These are phyloP conservation scores for Nephrotoma appendiculata DNA, from an alignment of 2,888 invertebrate genomes.

Conservation along the genomic window DNA sequence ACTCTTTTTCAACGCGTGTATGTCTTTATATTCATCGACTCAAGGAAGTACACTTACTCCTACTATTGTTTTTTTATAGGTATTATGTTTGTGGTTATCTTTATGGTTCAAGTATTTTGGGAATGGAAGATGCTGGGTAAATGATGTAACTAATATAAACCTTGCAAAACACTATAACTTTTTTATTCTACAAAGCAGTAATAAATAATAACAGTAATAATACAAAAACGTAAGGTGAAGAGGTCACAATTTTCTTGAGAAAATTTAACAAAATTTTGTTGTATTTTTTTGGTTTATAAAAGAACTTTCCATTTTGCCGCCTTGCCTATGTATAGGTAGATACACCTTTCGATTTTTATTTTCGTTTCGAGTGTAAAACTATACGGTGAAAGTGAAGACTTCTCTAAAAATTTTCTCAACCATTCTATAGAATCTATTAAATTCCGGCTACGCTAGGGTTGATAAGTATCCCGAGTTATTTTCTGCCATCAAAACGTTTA, in stretches of 20 bases:
- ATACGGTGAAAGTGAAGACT: neutral
- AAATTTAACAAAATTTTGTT: neutral
- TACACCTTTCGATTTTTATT: neutral
- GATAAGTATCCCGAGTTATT: neutral
- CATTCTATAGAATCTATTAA: neutral
- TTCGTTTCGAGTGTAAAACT: neutral
- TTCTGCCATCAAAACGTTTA: neutral
- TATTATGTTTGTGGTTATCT: neutral
- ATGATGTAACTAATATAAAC: neutral
- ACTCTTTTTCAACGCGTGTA: neutral
- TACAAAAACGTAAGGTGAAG: neutral
- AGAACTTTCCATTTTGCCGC: neutral
- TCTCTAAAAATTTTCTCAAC: neutral
- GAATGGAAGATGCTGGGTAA: neutral
- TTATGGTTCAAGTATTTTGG: neutral
- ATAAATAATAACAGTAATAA: neutral
- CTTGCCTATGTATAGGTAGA: neutral
- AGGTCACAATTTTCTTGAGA: neutral
- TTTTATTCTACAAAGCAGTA: neutral
- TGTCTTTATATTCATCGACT: neutral
- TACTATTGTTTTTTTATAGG: neutral
- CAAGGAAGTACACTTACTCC: neutral
- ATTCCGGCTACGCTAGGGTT: neutral
- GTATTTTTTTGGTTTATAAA: neutral
- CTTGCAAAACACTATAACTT: neutral